Evolutionary conservation across 2,113 vertebrate genomes (phyloP).

Genomic region (Hucho hucho): DNA sequence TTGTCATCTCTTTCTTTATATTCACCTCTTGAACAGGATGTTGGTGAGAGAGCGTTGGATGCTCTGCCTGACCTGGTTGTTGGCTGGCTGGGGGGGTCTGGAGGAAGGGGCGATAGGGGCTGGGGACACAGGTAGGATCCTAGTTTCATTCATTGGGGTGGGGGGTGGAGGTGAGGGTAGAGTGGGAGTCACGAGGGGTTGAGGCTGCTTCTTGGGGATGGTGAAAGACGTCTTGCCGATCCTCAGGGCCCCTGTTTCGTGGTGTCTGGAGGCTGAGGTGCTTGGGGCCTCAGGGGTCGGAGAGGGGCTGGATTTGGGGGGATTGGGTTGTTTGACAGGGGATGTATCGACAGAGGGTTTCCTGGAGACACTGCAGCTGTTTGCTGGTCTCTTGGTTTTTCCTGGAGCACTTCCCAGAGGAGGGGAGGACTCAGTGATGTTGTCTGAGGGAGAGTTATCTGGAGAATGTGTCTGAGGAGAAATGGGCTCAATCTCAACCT

Average conservation of each 20-base stretch:
- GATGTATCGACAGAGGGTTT: conserved; percentile 22
- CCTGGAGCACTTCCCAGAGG: conserved; percentile 22
- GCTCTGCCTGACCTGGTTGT: conserved; percentile 90
- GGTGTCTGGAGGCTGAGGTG: conserved; percentile 63
- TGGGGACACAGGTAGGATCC: conserved; percentile 58
- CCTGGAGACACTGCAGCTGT: conserved; percentile 25
- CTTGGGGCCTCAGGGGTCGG: conserved; percentile 37
- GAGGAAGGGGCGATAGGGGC: conserved; percentile 66
- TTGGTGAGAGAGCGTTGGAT: conserved; percentile 89
- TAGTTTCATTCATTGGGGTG: conserved; percentile 38
- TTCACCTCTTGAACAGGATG: conserved; percentile 92
- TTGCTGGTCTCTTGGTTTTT: conserved; percentile 3
- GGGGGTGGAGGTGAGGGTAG: conserved; percentile 59
- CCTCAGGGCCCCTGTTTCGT: conserved; percentile 39
- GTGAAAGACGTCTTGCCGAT: conserved; percentile 43
- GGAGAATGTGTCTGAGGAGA: conserved; percentile 21
- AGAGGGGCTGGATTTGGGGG: conserved; percentile 61
- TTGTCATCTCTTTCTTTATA: no score
- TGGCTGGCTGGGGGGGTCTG: conserved; percentile 75
- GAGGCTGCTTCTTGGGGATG: conserved; percentile 62
- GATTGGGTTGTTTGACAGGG: conserved; percentile 46
- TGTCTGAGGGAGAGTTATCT: conserved; percentile 11
- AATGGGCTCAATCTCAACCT: conserved; percentile 23
- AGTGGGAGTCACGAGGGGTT: conserved; percentile 32
- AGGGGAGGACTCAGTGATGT: conserved; percentile 6